Percentiles rank a stretch among this genome's conserved stretches.
phyloP scores from a whole-genome alignment of 2,797 vertebrate species.

The Trichosurus vulpecula region DNA sequence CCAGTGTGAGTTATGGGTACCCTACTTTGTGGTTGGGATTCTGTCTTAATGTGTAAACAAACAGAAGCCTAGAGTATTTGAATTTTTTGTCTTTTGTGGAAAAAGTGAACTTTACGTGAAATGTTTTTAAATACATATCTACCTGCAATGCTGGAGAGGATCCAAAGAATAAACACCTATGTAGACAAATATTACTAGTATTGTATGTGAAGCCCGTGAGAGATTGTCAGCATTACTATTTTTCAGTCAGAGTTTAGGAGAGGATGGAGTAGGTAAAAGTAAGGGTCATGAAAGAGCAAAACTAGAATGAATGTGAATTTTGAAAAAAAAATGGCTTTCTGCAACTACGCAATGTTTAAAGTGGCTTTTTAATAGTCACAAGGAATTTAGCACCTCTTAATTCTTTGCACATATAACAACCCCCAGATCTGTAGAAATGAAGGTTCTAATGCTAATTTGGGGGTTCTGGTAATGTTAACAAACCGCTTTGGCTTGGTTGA shows the following conservation, averaged over 20 bases:
- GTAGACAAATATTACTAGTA: slow-evolving; percentile 69
- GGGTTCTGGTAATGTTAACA: slow-evolving; percentile 30
- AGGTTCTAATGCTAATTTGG: slow-evolving; percentile 50
- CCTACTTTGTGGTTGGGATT: slow-evolving; percentile 50
- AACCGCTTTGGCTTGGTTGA: not conserved
- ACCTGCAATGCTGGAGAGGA: slow-evolving; percentile 70
- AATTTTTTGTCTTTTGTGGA: slow-evolving; percentile 20
- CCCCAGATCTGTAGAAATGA: slow-evolving; percentile 33
- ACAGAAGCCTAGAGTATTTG: slow-evolving; percentile 53
- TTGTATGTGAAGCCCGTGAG: slow-evolving; percentile 52
- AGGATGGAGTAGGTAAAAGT: slow-evolving; percentile 51
- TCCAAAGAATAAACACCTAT: slow-evolving; percentile 79
- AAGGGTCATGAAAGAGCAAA: slow-evolving; percentile 42
- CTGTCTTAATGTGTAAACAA: slow-evolving; percentile 51
- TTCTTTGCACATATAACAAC: slow-evolving; percentile 39
- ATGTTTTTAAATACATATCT: slow-evolving; percentile 64
- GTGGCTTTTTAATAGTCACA: slow-evolving; percentile 19
- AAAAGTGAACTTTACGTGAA: slow-evolving; percentile 71
- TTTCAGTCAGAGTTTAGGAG: slow-evolving; percentile 63
- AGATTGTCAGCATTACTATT: slow-evolving; percentile 61
- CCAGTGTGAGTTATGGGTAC: slow-evolving; percentile 60
- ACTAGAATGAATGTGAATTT: slow-evolving; percentile 59
- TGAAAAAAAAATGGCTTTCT: slow-evolving; percentile 54
- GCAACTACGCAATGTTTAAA: slow-evolving; percentile 52
- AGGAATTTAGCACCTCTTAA: slow-evolving; percentile 34